Evolutionary conservation across 2,888 invertebrate genomes (phyloP).

Genomic region (Xestia xanthographa): DNA sequence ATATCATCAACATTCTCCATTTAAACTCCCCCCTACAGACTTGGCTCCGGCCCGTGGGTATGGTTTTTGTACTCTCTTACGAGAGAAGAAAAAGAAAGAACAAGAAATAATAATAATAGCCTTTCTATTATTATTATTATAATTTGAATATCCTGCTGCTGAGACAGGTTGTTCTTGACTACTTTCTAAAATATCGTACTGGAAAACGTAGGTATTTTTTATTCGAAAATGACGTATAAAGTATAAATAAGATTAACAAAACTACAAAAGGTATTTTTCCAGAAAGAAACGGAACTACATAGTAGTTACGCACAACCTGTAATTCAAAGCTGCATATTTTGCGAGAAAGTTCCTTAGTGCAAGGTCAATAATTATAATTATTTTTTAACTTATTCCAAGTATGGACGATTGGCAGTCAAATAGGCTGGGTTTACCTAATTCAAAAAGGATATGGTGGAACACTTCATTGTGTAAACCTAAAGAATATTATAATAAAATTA

Average conservation of each 20-base stretch:
- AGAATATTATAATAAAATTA: neutral
- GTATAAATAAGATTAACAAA: constrained; percentile 2
- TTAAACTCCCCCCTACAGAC: too few species aligned
- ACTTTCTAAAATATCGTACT: neutral
- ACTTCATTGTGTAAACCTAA: neutral
- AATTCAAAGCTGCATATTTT: constrained; percentile 42
- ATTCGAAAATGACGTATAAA: neutral
- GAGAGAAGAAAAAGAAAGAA: too few species aligned
- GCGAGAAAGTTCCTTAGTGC: constrained; percentile 42
- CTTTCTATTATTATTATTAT: too few species aligned
- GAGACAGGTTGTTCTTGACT: neutral
- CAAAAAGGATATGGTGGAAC: constrained; percentile 4
- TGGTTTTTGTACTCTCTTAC: too few species aligned
- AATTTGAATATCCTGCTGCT: neutral
- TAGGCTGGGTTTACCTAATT: constrained; percentile 11
- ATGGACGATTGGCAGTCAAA: neutral
- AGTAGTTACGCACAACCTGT: constrained; percentile 12
- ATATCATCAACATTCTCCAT: too few species aligned
- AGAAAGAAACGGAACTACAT: constrained; percentile 37
- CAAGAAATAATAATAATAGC: too few species aligned
- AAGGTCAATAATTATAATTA: constrained; percentile 36
- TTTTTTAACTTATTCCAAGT: constrained; percentile 28
- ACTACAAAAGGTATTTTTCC: constrained; percentile 8
- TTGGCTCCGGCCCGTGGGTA: too few species aligned
- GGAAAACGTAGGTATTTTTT: neutral